Evolutionary conservation across 2,113 vertebrate species (phyloP).

Genomic region (Cyphomyrus plagiostoma): DNA sequence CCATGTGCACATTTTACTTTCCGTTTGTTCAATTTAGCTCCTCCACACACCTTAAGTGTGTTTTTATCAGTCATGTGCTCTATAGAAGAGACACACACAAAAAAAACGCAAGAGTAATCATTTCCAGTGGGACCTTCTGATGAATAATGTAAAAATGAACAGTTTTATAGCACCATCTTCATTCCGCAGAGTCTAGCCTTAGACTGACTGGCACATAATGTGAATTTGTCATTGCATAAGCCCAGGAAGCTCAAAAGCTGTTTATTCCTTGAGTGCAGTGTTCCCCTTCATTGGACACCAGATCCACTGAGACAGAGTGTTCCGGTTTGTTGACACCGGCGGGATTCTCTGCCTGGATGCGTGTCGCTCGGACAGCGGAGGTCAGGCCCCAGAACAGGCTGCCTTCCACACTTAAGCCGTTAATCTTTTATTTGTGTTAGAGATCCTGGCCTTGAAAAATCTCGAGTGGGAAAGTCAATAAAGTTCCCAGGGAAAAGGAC

Average conservation of each 20-base stretch:
- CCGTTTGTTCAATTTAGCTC: background rate
- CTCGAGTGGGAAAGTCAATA: background rate
- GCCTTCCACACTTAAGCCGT: background rate
- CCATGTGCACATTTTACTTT: background rate
- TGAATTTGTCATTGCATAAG: background rate
- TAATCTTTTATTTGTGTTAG: conserved; percentile 9
- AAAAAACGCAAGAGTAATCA: background rate
- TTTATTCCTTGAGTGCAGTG: background rate
- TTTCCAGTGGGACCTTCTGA: background rate
- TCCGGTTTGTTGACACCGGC: background rate
- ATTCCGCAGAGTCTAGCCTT: background rate
- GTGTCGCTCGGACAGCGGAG: background rate
- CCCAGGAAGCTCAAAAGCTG: background rate
- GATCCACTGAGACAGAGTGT: background rate
- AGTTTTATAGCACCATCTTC: background rate
- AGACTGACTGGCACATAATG: background rate
- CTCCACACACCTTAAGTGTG: background rate
- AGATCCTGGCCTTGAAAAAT: background rate
- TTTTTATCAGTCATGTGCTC: background rate
- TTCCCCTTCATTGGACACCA: background rate
- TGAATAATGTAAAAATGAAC: background rate
- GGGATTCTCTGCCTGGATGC: background rate
- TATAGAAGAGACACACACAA: background rate
- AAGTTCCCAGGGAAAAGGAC: background rate
- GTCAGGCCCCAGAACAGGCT: background rate